Conservation (phyloP, 2,797 vertebrate species). For the Myripristis murdjan region DNA sequence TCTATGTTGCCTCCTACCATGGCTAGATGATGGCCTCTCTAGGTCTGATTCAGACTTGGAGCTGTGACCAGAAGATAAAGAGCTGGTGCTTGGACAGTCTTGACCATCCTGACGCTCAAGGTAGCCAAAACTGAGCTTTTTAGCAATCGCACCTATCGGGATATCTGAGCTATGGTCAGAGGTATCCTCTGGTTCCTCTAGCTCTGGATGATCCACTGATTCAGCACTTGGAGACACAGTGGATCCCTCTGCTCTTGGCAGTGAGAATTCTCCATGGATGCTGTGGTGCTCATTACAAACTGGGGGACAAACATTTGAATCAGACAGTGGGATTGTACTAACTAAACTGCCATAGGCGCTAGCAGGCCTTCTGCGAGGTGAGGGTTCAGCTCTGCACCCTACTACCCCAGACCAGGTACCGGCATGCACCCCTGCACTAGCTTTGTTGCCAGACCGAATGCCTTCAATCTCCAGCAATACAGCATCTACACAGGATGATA, state of each 20-base stretch:
- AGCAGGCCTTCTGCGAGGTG: slow-evolving; percentile 68
- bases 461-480: slow-evolving; percentile 87
- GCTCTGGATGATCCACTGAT: slow-evolving; percentile 56
- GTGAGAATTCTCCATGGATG: slow-evolving; percentile 58
- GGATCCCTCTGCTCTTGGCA: slow-evolving; percentile 41
- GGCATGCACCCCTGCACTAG: slow-evolving; percentile 53
- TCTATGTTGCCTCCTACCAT: slow-evolving; percentile 47
- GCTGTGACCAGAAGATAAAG: slow-evolving; percentile 86
- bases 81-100: slow-evolving; percentile 83
- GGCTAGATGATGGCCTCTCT: slow-evolving; percentile 66
- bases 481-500: slow-evolving; percentile 88
- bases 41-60: slow-evolving; percentile 83
- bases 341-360: slow-evolving; percentile 77
- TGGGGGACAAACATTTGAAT: slow-evolving; percentile 63
- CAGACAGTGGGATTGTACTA: slow-evolving; percentile 61
- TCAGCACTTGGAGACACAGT: slow-evolving; percentile 53
- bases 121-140: slow-evolving; percentile 77
- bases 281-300: slow-evolving; percentile 74
- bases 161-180: slow-evolving; percentile 79
- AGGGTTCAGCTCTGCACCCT: slow-evolving; percentile 61
- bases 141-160: slow-evolving; percentile 63
- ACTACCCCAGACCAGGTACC: slow-evolving; percentile 72
- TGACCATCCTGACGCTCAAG: slow-evolving; percentile 78
- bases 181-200: slow-evolving; percentile 66
- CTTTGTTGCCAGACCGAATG: slow-evolving; percentile 81